Base-by-base conservation (phyloP, 2,797 vertebrate species). In the Rhyacichthys aspro region DNA sequence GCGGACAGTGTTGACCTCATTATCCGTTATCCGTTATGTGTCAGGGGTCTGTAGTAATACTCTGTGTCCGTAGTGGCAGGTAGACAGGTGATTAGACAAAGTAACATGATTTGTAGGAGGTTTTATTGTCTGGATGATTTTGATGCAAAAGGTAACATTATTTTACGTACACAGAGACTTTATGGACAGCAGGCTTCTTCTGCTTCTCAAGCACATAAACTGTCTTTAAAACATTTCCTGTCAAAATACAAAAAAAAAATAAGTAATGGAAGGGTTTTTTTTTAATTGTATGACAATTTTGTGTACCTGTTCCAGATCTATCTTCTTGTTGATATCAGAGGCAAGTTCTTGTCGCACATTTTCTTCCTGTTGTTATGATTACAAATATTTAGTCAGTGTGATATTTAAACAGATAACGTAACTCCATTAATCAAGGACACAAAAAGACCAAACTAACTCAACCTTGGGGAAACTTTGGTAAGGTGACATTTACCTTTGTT, bases 301-400 rank as follows among this genome's bases (percentile, higher is more conserved):
- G 8, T 19, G 34, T 82, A 91, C 89, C 82, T 89, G 88, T 45
- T 91, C 89, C 70, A 92, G 73, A 66, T 90, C 86, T 41, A 41
- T 61, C 28, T 86, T 74, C 55, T 81, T 79, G 18, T 87, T 63
- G 37, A 84, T 57, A 59, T 67, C 66, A 62, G 80, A 82, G 55
- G 50, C 41, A 43, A 86, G 43, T 28, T 82, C 78, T 15, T 74
- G 62, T 58, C 43, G 76, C 43, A 59, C 66, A 43, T 17, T 48
- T 63, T 82, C 70, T 34, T 41, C 72, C 89, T 91, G 82, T 9
- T 63, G 62, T 5, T 84, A 36, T 28, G 6, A 55, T 49, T 11
- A 17, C 18, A 47, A 34, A 72, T 16, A 57, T 60, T 66, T 45
- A 44, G 18, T 58, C 44, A 19, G 14, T 33, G 43, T 48, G 17